Evolutionary conservation across 2,113 vertebrate genomes (phyloP), one percentile per base, ranked within the genome.

Genomic region (Gobius niger): DNA sequence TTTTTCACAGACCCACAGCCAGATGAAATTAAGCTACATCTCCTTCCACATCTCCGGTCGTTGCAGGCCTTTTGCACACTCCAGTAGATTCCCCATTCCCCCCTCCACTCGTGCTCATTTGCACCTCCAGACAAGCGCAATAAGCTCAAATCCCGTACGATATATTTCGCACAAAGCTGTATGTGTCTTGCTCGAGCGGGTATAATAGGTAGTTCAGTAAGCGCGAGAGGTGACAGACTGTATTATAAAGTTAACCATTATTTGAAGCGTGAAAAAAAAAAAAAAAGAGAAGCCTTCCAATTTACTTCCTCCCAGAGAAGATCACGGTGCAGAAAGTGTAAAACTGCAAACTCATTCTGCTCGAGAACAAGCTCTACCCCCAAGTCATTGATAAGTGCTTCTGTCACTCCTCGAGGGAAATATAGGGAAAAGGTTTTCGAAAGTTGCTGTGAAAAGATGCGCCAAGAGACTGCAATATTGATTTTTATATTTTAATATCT

Each of bases 261-360:
- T 80, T 80, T 86, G 74, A 78, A 75, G 72, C 74, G 73, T 72
- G 71, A 69, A 75, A 85, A 65, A 77, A 72, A 77, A 24, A 24
- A 24, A 24, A 3, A 24, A 34, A 34, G 5, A 34, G 3, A 34
- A 34, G 2, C 79, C 80, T 86, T 70, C 70, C 67, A 68, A 75
- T 86, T 78, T 67, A 79, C 70, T 69, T 80, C 47, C 24, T 57
- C 40, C 24, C 54, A 83, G 68, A 67, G 73, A 87, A 67, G 73
- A 87, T 78, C 72, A 78, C 69, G 68, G 68, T 0, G 0, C 59
- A 47, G 59, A 2, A 47, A 7, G 53, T 72, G 44, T 47, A 53
- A 40, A 88, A 80, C 56, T 59, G 70, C 75, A 57, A 77, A 74
- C 67, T 81, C 57, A 71, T 70, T 78, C 47, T 18, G 63, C 44